Conservation (phyloP, 1,140 invertebrate genomes). For the Mycetomoellerius zeteki region DNA sequence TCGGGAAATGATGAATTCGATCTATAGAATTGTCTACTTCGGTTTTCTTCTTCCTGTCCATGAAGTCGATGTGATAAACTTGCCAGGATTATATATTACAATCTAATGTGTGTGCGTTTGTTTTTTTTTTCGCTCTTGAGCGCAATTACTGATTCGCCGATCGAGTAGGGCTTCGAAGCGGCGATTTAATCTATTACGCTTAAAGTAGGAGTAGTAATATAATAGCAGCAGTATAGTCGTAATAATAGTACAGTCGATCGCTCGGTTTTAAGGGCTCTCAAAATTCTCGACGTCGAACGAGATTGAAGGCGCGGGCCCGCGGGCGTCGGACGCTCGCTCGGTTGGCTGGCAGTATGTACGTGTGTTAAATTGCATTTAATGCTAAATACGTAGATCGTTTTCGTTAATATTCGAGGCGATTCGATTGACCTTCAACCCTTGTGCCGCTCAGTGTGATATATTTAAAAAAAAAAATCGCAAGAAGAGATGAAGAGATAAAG, state of each 20-base stretch:
- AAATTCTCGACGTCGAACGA: conserved; percentile 45
- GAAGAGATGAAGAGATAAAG: not conserved
- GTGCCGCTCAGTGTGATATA: not conserved
- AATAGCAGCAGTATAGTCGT: conserved; percentile 21
- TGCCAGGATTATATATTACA: conserved; percentile 58
- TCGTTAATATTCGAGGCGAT: conserved; percentile 24
- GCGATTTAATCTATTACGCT: conserved; percentile 20
- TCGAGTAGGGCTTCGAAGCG: conserved; percentile 30
- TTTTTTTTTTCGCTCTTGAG: not conserved
- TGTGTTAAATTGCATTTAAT: conserved; percentile 64
- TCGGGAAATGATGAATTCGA: conserved; percentile 11
- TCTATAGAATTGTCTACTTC: conserved; percentile 25
- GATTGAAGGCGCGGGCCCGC: conserved; percentile 46
- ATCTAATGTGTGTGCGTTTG: conserved; percentile 43
- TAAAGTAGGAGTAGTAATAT: conserved; percentile 37
- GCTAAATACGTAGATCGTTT: conserved; percentile 71
- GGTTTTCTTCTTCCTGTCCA: not conserved
- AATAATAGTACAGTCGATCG: conserved; percentile 43
- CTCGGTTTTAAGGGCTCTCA: conserved; percentile 38
- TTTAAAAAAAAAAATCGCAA: not conserved
- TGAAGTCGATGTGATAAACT: conserved; percentile 5
- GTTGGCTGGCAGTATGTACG: conserved; percentile 73
- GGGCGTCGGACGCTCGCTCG: conserved; percentile 43
- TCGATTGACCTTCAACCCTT: conserved; percentile 44
- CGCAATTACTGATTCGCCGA: conserved; percentile 8